Evolutionary conservation across 2,113 vertebrate genomes (phyloP).

Genomic region (Sinocyclocheilus rhinocerous): DNA sequence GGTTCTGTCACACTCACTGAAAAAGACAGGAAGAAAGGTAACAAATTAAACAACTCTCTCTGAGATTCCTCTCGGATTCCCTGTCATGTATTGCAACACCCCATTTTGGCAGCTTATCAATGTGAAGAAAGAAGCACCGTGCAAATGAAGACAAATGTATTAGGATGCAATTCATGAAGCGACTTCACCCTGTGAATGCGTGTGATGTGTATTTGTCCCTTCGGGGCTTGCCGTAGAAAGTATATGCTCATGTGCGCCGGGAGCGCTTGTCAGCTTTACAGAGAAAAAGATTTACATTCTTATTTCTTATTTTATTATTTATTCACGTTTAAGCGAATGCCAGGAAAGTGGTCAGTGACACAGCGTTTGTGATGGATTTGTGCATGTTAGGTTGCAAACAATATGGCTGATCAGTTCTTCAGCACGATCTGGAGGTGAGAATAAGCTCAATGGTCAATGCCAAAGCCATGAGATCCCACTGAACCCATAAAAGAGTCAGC

Average conservation of each 20-base stretch:
- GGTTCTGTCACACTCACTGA: neutral
- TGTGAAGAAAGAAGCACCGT: neutral
- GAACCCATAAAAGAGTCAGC: neutral
- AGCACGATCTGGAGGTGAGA: neutral
- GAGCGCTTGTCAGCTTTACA: conserved; percentile 58
- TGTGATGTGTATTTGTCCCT: conserved; percentile 33
- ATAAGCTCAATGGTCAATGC: neutral
- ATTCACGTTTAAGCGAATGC: neutral
- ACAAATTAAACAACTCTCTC: neutral
- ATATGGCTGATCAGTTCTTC: neutral
- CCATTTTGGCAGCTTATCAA: conserved; percentile 3
- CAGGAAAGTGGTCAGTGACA: neutral
- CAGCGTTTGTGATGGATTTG: neutral
- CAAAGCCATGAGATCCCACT: neutral
- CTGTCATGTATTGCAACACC: neutral
- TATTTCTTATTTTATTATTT: neutral
- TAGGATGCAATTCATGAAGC: neutral
- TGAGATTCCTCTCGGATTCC: neutral
- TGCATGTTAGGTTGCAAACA: neutral
- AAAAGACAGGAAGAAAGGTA: neutral
- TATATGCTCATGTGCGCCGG: conserved; percentile 49
- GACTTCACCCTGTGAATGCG: neutral
- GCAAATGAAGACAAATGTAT: conserved; percentile 12
- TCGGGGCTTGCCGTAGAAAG: conserved; percentile 15
- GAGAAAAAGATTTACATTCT: conserved; percentile 11